Evolutionary conservation across 2,113 vertebrate genomes (phyloP).

Genomic region (Poeciliopsis prolifica): DNA sequence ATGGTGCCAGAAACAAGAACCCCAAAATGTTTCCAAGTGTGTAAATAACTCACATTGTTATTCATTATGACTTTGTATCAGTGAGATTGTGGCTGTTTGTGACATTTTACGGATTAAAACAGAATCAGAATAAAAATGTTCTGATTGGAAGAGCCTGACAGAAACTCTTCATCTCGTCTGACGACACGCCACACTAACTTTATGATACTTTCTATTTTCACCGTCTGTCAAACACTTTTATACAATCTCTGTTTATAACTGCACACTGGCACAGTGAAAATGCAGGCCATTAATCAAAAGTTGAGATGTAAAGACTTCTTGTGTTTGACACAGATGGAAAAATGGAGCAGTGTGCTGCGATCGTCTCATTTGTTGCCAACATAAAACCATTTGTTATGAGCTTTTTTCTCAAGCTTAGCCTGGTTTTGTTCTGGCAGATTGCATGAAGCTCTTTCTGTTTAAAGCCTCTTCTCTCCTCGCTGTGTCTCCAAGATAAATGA

Average conservation of each 20-base stretch:
- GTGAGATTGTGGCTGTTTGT: not conserved
- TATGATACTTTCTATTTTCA: slow-evolving; percentile 60
- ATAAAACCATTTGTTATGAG: slow-evolving; percentile 27
- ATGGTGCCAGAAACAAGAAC: not conserved
- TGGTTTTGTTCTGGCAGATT: not conserved
- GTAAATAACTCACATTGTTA: not conserved
- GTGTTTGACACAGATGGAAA: slow-evolving; percentile 24
- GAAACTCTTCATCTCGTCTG: slow-evolving; percentile 26
- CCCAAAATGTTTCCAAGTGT: not conserved
- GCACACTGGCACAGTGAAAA: slow-evolving; percentile 20
- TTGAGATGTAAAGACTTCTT: slow-evolving; percentile 34
- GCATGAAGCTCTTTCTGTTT: slow-evolving; percentile 2
- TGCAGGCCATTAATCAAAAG: slow-evolving; percentile 42
- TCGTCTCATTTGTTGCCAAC: slow-evolving; percentile 41
- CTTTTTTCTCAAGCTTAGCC: not conserved
- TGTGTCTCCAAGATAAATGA: slow-evolving; percentile 4
- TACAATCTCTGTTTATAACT: slow-evolving; percentile 33
- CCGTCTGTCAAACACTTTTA: slow-evolving; percentile 52
- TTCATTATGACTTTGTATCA: not conserved
- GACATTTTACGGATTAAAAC: not conserved
- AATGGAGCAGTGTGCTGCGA: not conserved
- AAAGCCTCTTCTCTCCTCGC: slow-evolving; percentile 18
- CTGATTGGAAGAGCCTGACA: slow-evolving; percentile 20
- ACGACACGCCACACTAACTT: slow-evolving; percentile 50
- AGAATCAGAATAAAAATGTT: not conserved